Evolutionary conservation across 2,113 vertebrate genomes (phyloP), one percentile per base, ranked within the genome.

Genomic region (Coreoperca whiteheadi): DNA sequence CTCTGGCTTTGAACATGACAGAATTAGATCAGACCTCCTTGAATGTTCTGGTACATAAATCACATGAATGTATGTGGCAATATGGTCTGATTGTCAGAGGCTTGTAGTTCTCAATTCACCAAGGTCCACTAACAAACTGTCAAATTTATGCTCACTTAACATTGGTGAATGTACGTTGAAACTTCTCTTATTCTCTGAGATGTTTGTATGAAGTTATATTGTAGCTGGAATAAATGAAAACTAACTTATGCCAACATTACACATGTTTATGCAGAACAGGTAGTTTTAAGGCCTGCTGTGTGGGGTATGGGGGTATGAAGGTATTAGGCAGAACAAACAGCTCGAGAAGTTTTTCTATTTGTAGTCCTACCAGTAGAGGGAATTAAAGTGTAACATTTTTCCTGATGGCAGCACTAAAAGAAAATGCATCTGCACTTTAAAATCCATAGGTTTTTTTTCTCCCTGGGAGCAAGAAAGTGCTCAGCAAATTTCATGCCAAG

Each of bases 21-120:
- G 79, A 83, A 74, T 84, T 71, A 79, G 73, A 89, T 88, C 87
- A 89, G 86, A 72, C 77, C 86, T 93, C 85, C 69, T 85, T 80
- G 39, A 81, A 84, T 76, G 71, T 87, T 90, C 88, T 82, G 84
- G 32, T 78, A 71, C 82, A 80, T 91, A 92, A 93, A 94, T 94
- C 88, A 84, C 59, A 68, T 59, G 43, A 83, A 77, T 87, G 82
- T 80, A 87, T 79, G 83, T 77, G 68, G 81, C 77, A 71, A 64
- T 84, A 71, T 63, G 79, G 77, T 63, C 63, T 64, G 64, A 83
- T 72, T 39, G 67, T 69, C 70, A 51, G 63, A 81, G 46, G 15
- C 65, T 82, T 67, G 74, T 69, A 81, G 41, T 57, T 87, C 50
- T 86, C 61, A 89, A 67, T 80, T 69, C 79, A 72, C 77, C 75